Evolutionary conservation across 2,797 vertebrate species (phyloP).

Genomic region (Argyrosomus regius): DNA sequence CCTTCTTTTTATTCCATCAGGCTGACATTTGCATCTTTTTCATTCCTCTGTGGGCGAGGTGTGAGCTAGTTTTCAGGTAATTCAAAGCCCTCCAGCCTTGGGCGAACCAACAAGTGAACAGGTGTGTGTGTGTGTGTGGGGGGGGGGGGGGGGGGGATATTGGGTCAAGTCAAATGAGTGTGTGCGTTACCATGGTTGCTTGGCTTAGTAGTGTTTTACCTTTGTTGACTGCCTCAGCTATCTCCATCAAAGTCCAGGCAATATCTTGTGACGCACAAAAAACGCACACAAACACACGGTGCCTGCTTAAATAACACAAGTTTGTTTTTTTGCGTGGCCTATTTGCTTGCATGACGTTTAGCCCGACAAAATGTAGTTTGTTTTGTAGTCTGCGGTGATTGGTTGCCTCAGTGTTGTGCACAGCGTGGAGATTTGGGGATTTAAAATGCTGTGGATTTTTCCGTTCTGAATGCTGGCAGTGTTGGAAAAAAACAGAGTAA

Average conservation of each 20-base stretch:
- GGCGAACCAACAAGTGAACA: constrained; percentile 50
- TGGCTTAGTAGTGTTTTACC: constrained; percentile 71
- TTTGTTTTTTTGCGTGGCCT: constrained; percentile 39
- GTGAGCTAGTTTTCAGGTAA: constrained; percentile 40
- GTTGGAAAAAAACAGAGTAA: constrained; percentile 80
- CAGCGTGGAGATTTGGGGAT: constrained; percentile 70
- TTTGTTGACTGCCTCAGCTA: constrained; percentile 70
- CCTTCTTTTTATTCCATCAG: not conserved
- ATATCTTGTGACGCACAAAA: constrained; percentile 52
- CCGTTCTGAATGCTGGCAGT: constrained; percentile 70
- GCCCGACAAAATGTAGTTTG: constrained; percentile 30
- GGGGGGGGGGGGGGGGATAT: constrained; percentile 54
- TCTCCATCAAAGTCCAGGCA: constrained; percentile 56
- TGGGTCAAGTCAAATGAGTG: constrained; percentile 74
- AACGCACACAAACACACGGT: constrained; percentile 17
- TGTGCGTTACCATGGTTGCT: constrained; percentile 77
- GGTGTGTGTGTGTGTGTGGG: constrained; percentile 61
- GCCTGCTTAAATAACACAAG: constrained; percentile 2
- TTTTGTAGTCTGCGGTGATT: constrained; percentile 50
- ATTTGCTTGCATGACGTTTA: constrained; percentile 34
- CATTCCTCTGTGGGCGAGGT: constrained; percentile 1
- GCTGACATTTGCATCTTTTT: constrained; percentile 17
- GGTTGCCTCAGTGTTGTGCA: constrained; percentile 35
- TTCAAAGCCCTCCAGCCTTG: constrained; percentile 52
- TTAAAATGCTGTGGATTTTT: constrained; percentile 75